These are phyloP conservation scores for Colaptes auratus DNA, from an alignment of 2,113 vertebrate genomes.

Conservation along the genomic window DNA sequence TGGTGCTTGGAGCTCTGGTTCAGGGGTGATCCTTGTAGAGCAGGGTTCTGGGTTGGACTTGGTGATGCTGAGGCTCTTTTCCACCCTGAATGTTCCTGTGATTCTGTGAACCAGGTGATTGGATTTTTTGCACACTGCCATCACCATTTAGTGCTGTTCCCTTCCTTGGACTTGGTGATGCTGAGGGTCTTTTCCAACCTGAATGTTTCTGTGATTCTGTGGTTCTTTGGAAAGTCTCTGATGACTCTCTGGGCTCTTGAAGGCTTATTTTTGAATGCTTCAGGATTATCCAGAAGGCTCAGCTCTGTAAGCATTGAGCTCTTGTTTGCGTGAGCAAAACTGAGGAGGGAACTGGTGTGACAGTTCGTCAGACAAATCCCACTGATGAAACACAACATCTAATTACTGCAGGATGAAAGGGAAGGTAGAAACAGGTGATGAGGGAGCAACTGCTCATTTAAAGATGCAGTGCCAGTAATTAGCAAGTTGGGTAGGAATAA, in stretches of 20 bases:
- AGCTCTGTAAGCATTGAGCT: not conserved
- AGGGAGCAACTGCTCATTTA: slow-evolving; percentile 15
- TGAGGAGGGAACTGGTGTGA: not conserved
- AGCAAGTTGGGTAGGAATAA: not conserved
- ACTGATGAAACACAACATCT: slow-evolving; percentile 31
- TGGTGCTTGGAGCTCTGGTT: too few relatives aligned
- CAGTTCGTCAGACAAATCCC: slow-evolving; percentile 14
- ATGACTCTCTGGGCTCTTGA: not conserved
- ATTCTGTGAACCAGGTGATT: too few relatives aligned
- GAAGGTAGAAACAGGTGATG: not conserved
- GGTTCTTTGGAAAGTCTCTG: not conserved
- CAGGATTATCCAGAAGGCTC: not conserved
- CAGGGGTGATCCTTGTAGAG: too few relatives aligned
- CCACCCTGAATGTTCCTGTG: too few relatives aligned
- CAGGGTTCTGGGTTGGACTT: too few relatives aligned
- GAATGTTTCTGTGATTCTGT: too few relatives aligned
- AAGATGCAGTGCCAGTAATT: not conserved
- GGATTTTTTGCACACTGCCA: too few relatives aligned
- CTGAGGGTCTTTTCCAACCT: too few relatives aligned
- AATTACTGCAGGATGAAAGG: slow-evolving; percentile 50
- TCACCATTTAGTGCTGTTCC: too few relatives aligned
- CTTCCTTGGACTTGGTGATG: too few relatives aligned
- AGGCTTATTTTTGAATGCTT: not conserved
- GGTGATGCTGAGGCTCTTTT: too few relatives aligned
- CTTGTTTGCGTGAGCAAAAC: not conserved